Evolutionary conservation across 1,140 invertebrate species (phyloP), one percentile per base, ranked within the genome.

Genomic region (Aphaenogaster rudis): DNA sequence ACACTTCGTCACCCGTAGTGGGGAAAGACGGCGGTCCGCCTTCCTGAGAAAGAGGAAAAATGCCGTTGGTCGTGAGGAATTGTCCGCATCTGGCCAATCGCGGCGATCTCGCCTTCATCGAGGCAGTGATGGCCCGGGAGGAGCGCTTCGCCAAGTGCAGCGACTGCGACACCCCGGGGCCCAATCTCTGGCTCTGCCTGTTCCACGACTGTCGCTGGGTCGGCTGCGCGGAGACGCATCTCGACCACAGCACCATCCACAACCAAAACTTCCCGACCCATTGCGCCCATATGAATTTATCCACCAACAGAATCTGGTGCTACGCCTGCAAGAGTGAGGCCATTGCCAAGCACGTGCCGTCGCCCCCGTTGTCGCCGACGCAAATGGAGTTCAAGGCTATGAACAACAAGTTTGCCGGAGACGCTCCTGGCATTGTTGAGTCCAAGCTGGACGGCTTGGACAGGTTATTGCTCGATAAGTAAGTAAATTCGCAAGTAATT

Each of bases 141-240:
- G 94, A 93, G 50, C 93, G 88, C 77, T 95, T 94, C 64, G 84
- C 66, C 48, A 95, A 95, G 87, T 95, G 95, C 80, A 92, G 88
- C 57, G 94, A 94, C 39, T 95, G 95, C 86, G 92, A 94, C 61
- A 92, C 91, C 21, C 88, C 93, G 15, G 97, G 97, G 0, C 97
- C 97, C 13, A 97, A 98, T 93, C 95, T 99, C 48, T 98, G 98
- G 98, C 96, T 98, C 36, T 99, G 98, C 93, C 94, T 99, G 42
- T 96, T 97, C 88, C 96, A 96, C 52, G 96, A 97, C 52, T 99
- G 98, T 94, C 96, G 97, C 52, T 97, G 97, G 93, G 96, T 98
- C 86, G 97, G 98, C 28, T 99, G 98, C 95, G 97, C 97, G 8
- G 97, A 98, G 92, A 96, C 96, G 36, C 96, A 96, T 59, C 96